Evolutionary conservation across 2,113 vertebrate species (phyloP), one percentile per base, ranked within the genome.

Genomic region (Piaya cayana): DNA sequence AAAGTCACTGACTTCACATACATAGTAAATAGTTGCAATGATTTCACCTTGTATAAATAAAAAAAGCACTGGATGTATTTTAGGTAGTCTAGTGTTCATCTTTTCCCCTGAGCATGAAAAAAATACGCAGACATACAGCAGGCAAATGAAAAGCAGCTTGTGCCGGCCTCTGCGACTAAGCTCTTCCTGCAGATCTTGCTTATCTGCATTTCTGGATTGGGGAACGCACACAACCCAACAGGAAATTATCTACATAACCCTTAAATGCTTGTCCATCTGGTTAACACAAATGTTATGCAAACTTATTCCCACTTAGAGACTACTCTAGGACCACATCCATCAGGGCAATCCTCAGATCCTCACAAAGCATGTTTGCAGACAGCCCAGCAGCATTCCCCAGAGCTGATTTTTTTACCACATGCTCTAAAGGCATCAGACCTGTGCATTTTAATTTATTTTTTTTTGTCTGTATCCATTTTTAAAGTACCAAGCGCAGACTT

Each of bases 391-490:
- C 63, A 42, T 58, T 88, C 58, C 19, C 45, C 55, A 42, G 18
- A 65, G 20, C 18, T 37, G 47, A 15, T 30, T 71, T 80, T 56
- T 70, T 55, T 11, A 45, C 37, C 32, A 47, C 0, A 1, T 3
- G 5, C 22, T 84, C 7, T 37, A 45, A 1, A 65, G 65, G 45
- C 55, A 70, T 10, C 19, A 63, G 68, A 49, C 10, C 5, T 34
- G 32, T 1, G 0, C 12, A 13, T 88, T 64, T 68, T 67, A 55
- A 77, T 23, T 34, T 42, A n/a, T 49, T 19, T 50, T 58, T 21
- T 43, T 26, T 49, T 52, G 47, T 17, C 17, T 11, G 4, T 8
- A 58, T 1, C 0, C 0, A 0, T 55, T 91, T 55, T 89, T 82
- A 63, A 67, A 63, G 49, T 26, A 64, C 26, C 15, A 34, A 26